Evolutionary conservation across 2,797 vertebrate genomes (phyloP), one percentile per base, ranked within the genome.

Genomic region (Neosilurus mollespiculum): DNA sequence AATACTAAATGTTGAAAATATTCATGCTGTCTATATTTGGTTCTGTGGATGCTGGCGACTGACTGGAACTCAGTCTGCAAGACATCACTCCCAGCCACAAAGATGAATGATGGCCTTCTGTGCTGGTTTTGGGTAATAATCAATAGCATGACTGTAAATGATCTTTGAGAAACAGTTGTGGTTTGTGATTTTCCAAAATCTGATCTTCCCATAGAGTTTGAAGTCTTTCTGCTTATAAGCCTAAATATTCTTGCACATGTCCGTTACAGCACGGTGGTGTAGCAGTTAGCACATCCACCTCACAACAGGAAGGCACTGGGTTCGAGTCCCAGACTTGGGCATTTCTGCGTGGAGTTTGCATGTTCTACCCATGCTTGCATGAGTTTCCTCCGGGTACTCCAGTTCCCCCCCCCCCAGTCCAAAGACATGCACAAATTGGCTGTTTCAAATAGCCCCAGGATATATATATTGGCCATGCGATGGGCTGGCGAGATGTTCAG

Each of bases 51-150:
- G 69, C 86, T 81, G 14, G 90, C 90, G 87, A 91, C 88, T 86
- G 84, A 84, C 81, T 81, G 89, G 79, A 82, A 83, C 89, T 90
- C 89, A 89, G 92, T 93, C 93, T 87, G 87, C 77, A 89, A 83
- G 82, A 71, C 87, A 79, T 89, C 89, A 86, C 88, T 85, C 85
- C 77, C 61, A 64, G 77, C 77, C 77, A 65, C 77, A 78, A 65
- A 65, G 91, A 94, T 94, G 91, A 90, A 93, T 93, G 88, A 90
- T 89, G 85, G 71, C 86, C 89, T 90, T 87, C 90, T 87, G 85
- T 93, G 92, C 93, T 93, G 90, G 87, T 93, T 84, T 93, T 94
- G 93, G 92, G 91, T 89, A 90, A 90, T 91, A 92, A 93, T 93
- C 92, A 92, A 91, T 91, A 92, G 86, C 64, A 81, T 80, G 83